Conservation (phyloP, 1,140 invertebrate genomes). For the Dendrolimus kikuchii region DNA sequence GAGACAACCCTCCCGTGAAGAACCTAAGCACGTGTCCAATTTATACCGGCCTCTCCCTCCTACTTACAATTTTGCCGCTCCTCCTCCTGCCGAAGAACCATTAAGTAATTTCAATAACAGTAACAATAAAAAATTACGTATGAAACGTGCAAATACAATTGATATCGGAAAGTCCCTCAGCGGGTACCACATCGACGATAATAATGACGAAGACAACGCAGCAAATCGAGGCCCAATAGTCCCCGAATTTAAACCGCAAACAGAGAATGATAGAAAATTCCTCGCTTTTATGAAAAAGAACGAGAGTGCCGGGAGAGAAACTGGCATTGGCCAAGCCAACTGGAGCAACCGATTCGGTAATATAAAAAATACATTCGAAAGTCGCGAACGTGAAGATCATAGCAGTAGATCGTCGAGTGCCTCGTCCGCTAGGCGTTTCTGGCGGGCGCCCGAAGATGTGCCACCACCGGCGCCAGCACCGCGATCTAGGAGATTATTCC, state of each 20-base stretch:
- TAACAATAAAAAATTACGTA: constrained; percentile 80
- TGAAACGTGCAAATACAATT: constrained; percentile 91
- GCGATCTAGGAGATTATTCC: constrained; percentile 33
- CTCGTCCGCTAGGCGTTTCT: constrained; percentile 72
- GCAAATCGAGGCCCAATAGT: constrained; percentile 49
- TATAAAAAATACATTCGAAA: constrained; percentile 89
- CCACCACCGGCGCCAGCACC: constrained; percentile 10
- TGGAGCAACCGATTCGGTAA: constrained; percentile 88
- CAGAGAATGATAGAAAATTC: constrained; percentile 89
- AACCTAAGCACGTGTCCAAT: constrained; percentile 28
- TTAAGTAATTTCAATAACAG: constrained; percentile 67
- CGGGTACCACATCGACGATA: constrained; percentile 68
- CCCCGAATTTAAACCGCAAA: constrained; percentile 83
- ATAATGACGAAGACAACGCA: constrained; percentile 58
- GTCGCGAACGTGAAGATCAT: constrained; percentile 35
- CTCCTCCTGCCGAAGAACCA: constrained; percentile 50
- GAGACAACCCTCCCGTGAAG: constrained; percentile 32
- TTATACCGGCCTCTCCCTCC: constrained; percentile 52
- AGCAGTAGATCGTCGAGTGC: constrained; percentile 46
- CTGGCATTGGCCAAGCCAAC: constrained; percentile 62
- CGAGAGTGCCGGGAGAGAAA: constrained; percentile 53
- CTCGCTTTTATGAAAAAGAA: constrained; percentile 87
- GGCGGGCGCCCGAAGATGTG: constrained; percentile 37
- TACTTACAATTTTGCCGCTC: constrained; percentile 58
- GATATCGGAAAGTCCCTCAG: constrained; percentile 84